A percentile compares a stretch with the other conserved stretches of the same genome.
These are phyloP conservation scores for Lordiphosa stackelbergi DNA, from an alignment of 1,140 invertebrate species.

Conservation along the genomic window DNA sequence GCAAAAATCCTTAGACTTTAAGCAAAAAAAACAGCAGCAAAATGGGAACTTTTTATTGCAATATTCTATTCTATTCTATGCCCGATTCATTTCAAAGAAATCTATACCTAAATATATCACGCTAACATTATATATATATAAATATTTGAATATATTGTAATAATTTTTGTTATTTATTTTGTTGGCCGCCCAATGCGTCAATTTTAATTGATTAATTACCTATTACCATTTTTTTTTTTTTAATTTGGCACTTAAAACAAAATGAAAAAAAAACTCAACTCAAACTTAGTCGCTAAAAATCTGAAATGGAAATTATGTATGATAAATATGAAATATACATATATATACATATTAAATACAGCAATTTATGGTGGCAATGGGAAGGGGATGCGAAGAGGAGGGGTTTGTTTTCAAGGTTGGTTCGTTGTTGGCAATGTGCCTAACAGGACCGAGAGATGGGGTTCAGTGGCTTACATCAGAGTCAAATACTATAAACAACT, in stretches of 20 bases:
- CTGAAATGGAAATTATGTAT: constrained; percentile 62
- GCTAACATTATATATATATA: constrained; percentile 21
- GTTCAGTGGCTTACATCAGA: too few relatives aligned
- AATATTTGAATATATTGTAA: constrained; percentile 33
- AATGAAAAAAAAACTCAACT: constrained; percentile 28
- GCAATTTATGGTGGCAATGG: too few relatives aligned
- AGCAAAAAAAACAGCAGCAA: constrained; percentile 23
- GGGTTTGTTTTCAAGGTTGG: too few relatives aligned
- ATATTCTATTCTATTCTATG: constrained; percentile 13
- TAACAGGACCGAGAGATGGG: too few relatives aligned
- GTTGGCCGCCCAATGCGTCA: constrained; percentile 13
- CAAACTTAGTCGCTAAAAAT: constrained; percentile 59
- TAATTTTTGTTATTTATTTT: constrained; percentile 49
- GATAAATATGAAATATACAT: constrained; percentile 69
- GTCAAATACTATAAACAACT: too few relatives aligned
- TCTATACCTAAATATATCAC: constrained; percentile 22
- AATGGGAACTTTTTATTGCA: constrained; percentile 23
- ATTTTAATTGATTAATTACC: constrained; percentile 33
- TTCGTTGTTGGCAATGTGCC: too few relatives aligned
- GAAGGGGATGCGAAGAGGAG: too few relatives aligned
- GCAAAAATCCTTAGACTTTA: constrained; percentile 51
- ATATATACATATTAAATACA: constrained; percentile 34
- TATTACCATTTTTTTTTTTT: constrained; percentile 29
- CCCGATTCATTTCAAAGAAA: constrained; percentile 25
- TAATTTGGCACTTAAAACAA: constrained; percentile 25